Base-by-base conservation (phyloP, 2,113 vertebrate species). In the Platanista minor region DNA sequence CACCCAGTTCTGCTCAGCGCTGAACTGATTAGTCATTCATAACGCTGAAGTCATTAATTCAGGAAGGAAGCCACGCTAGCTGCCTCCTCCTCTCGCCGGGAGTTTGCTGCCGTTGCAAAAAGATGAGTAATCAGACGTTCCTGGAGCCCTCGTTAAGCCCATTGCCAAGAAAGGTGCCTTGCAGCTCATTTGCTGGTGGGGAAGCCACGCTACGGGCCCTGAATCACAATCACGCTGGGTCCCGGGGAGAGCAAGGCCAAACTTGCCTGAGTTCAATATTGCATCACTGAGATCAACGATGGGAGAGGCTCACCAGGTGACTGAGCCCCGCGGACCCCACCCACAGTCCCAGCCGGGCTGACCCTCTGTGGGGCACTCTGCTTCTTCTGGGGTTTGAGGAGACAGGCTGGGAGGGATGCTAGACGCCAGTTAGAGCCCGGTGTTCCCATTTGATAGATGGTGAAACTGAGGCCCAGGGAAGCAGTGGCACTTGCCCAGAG, bases 61-160 rank as follows among this genome's bases (percentile, higher is more conserved):
- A 88, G 97, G 94, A 96, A 98, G 98, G 96, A 98, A 98, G 97
- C 97, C 94, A 86, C 46, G 59, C 96, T 96, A 66, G 83, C 96
- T 96, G 95, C 94, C 95, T 92, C 93, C 75, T 54, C 74, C 78
- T 49, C 87, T 94, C 12, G 2, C 92, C 0, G 2, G 74, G 96
- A 88, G 86, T 77, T 93, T 89, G 83, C 95, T 90, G 80, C 89
- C 13, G 0, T 97, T 96, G 95, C 97, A 97, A 97, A 97, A 97
- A 84, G 52, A 95, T 97, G 96, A 98, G 95, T 96, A 97, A 97
- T 90, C 95, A 96, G 95, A 75, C 94, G 31, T 97, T 97, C 96
- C 83, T 25, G 41, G 90, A 96, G 92, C 67, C 81, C 96, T 91
- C 3, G 29, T 69, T 94, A 88, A 95, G 64, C 64, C 21, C 54